A percentile compares a stretch with the other conserved stretches of the same genome.
These are phyloP conservation scores for Holothuria leucospilota DNA, from an alignment of 53 echinoderm and acorn worm species.

Conservation along the genomic window DNA sequence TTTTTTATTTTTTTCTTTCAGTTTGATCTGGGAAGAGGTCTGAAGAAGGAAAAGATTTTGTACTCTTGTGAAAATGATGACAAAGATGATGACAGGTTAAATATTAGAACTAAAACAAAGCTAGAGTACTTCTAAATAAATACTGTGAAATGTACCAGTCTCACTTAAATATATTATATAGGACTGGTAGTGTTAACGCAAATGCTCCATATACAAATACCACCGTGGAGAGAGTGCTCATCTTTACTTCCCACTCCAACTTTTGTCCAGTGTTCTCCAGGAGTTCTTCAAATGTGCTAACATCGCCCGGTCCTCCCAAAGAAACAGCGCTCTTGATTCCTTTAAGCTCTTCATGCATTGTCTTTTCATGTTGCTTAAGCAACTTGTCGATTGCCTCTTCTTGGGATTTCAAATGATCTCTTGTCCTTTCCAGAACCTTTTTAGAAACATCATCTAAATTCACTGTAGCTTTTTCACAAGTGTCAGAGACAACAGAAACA, in stretches of 20 bases:
- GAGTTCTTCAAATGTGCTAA: constrained; percentile 76
- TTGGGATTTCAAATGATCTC: constrained; percentile 62
- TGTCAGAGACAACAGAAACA: constrained; percentile 26
- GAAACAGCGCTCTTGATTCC: constrained; percentile 65
- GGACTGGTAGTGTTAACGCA: constrained; percentile 90
- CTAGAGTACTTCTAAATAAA: too few relatives aligned
- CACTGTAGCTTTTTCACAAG: background rate
- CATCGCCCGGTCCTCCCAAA: constrained; percentile 58
- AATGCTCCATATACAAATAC: constrained; percentile 98
- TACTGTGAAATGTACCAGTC: too few relatives aligned
- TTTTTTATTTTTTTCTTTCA: too few relatives aligned
- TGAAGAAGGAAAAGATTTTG: too few relatives aligned
- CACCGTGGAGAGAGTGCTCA: constrained; percentile 95
- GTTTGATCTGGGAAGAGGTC: too few relatives aligned
- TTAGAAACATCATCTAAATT: constrained; percentile 13
- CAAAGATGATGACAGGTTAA: too few relatives aligned
- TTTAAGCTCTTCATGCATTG: constrained; percentile 68
- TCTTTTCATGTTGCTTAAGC: constrained; percentile 68
- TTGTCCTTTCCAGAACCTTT: constrained; percentile 57
- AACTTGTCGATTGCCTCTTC: constrained; percentile 60
- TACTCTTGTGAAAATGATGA: too few relatives aligned
- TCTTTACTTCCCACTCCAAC: constrained; percentile 97
- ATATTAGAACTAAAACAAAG: too few relatives aligned
- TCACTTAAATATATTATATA: constrained; percentile 97
- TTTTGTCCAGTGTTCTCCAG: constrained; percentile 82